A percentile compares a stretch with the other conserved stretches of the same genome.
These are phyloP conservation scores for Falco naumanni DNA, from an alignment of 2,797 vertebrate genomes.

Conservation along the genomic window DNA sequence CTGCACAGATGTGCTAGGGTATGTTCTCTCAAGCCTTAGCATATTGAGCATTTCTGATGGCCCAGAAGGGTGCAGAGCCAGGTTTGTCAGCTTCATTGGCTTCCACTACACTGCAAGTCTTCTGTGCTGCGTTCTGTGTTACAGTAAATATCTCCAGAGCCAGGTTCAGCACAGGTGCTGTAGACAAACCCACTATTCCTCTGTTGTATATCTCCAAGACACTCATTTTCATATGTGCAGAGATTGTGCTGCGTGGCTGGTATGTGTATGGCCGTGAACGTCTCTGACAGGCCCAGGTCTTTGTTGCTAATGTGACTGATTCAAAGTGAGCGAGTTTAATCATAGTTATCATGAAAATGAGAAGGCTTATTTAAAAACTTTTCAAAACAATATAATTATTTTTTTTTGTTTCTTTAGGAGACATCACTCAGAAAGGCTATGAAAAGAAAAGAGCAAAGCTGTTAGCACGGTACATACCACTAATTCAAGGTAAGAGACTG, in stretches of 20 bases:
- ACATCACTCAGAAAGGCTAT: conserved; percentile 99
- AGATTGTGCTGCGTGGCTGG: neutral
- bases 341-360: neutral
- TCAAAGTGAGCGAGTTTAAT: neutral
- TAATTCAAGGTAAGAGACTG: conserved; percentile 92
- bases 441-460: conserved; percentile 98
- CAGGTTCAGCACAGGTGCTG: neutral
- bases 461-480: conserved; percentile 92
- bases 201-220: neutral
- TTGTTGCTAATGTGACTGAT: neutral
- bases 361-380: neutral
- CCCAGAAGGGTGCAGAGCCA: neutral
- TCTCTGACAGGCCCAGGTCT: neutral
- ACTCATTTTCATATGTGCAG: accelerated
- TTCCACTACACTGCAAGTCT: accelerated
- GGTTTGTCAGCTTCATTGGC: neutral
- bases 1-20: neutral
- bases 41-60: neutral
- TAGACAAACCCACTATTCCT: neutral
- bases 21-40: neutral
- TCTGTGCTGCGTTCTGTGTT: neutral
- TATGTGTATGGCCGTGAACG: neutral
- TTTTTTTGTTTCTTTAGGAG: conserved; percentile 82
- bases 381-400: neutral
- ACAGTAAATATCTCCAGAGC: neutral